A percentile compares a stretch with the other conserved stretches of the same genome.
These are phyloP conservation scores for Carlito syrichta DNA, from an alignment of 2,113 vertebrate genomes.

Conservation along the genomic window DNA sequence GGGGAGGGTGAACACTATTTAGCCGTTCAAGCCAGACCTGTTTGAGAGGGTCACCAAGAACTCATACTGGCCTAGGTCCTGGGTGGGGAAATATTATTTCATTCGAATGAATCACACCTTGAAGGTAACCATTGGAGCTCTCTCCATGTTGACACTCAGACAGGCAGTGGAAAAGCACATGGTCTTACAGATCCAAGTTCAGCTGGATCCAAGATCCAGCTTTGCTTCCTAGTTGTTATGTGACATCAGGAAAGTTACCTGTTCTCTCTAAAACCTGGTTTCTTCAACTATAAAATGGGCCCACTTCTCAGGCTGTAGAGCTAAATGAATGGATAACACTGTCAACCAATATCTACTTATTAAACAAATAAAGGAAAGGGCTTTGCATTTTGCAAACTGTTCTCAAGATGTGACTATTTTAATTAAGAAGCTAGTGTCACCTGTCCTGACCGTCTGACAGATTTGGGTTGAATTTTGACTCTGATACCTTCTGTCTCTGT, in stretches of 20 bases:
- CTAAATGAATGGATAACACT: accelerated
- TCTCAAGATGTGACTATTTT: neutral
- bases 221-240: neutral
- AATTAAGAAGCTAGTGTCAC: neutral
- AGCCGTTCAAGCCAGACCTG: neutral
- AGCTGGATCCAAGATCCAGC: neutral
- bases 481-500: neutral
- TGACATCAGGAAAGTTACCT: neutral
- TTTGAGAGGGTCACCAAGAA: neutral
- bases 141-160: neutral
- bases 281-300: neutral
- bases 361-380: neutral
- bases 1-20: neutral
- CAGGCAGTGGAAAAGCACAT: neutral
- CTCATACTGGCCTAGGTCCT: neutral
- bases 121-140: neutral
- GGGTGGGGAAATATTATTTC: neutral
- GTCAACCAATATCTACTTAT: neutral
- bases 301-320: neutral
- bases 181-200: neutral
- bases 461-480: neutral
- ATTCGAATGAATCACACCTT: neutral
- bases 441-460: neutral
- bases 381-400: neutral
- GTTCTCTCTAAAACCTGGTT: neutral